Percentiles rank a stretch among this genome's conserved stretches.
Evolutionary conservation across 2,113 vertebrate genomes (phyloP).

Genomic region (Myanophis thanlyinensis): DNA sequence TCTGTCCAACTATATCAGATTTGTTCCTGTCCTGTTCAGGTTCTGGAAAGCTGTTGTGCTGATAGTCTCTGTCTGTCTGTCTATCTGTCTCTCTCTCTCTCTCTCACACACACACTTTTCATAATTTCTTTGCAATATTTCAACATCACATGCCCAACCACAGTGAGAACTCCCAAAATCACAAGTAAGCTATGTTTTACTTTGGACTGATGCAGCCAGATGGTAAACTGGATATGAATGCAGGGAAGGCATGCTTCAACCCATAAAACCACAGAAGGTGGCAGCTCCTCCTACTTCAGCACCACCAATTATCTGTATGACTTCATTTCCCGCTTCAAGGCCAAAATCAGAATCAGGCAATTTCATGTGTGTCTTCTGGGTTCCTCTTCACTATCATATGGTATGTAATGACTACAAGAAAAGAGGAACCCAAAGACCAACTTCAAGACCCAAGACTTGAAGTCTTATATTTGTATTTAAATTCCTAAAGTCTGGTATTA

Average conservation of each 20-base stretch:
- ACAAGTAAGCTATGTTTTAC: conserved; percentile 15
- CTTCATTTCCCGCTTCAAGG: neutral
- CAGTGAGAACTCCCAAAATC: conserved; percentile 35
- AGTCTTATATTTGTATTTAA: neutral
- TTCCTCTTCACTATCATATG: neutral
- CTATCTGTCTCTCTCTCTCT: no score
- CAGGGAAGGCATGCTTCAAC: neutral
- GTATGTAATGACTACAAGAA: neutral
- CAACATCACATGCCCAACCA: neutral
- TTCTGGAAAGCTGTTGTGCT: no score
- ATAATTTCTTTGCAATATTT: no score
- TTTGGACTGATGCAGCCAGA: neutral
- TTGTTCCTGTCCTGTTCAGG: neutral
- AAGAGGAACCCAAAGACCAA: neutral
- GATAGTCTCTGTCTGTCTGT: no score
- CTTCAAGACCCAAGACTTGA: neutral
- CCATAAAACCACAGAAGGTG: neutral
- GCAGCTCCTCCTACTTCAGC: neutral
- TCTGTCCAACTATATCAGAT: neutral
- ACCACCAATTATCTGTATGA: neutral
- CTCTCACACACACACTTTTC: no score
- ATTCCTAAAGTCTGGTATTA: neutral
- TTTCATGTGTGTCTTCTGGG: neutral
- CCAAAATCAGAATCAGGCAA: neutral
- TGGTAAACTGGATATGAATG: neutral